Evolutionary conservation across 1,140 invertebrate species (phyloP).

Genomic region (Bombus vancouverensis): DNA sequence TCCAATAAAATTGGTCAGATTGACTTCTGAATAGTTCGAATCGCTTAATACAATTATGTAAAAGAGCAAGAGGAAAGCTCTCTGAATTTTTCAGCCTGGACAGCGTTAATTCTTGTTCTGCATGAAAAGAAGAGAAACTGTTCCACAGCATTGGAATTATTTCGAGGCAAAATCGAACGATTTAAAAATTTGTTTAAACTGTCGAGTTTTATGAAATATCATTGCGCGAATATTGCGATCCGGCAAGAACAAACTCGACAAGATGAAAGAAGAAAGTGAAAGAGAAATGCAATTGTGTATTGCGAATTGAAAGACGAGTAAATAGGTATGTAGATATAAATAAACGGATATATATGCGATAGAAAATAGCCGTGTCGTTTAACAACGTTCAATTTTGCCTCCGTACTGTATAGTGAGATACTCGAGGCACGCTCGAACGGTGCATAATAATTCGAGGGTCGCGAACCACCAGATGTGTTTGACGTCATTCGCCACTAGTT

Average conservation of each 20-base stretch:
- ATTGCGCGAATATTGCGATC: too few relatives aligned
- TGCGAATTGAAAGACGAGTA: too few relatives aligned
- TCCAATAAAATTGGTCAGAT: too few relatives aligned
- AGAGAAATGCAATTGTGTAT: neutral
- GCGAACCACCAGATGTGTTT: slow-evolving; percentile 15
- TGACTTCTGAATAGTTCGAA: too few relatives aligned
- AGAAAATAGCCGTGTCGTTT: neutral
- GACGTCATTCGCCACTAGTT: neutral
- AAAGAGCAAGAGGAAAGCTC: neutral
- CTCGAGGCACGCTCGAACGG: slow-evolving; percentile 17
- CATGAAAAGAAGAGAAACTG: neutral
- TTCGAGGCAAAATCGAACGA: slow-evolving; percentile 6
- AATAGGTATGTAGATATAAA: neutral
- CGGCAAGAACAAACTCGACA: neutral
- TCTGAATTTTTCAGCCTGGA: neutral
- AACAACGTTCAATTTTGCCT: slow-evolving; percentile 24
- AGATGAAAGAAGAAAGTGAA: neutral
- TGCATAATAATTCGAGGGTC: slow-evolving; percentile 8
- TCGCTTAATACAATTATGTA: too few relatives aligned
- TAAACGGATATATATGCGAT: neutral
- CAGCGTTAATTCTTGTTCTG: neutral
- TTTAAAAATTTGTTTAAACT: neutral
- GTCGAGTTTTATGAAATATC: too few relatives aligned
- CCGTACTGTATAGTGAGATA: slow-evolving; percentile 24
- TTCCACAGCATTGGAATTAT: neutral